Base-by-base conservation (phyloP, 2,888 invertebrate genomes). In the Omphaloscelis lunosa region DNA sequence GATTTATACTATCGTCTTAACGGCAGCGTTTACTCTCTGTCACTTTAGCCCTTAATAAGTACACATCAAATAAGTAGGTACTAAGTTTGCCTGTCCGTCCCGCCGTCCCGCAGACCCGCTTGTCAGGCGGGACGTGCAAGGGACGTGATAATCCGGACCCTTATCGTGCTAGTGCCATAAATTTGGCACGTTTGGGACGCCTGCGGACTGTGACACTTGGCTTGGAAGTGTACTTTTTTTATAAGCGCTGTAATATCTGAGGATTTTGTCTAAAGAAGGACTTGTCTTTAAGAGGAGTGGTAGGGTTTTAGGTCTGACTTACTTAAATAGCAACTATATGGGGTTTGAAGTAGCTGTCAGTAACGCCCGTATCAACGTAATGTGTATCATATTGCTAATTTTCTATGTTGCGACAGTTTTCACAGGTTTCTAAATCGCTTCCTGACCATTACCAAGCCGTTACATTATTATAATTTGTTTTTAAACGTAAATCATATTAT, bases 61-160 rank as follows among this genome's bases (percentile, higher is more conserved):
- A 88, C 85, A 81, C 77, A 83, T 87, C 83, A 88, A 81, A 85
- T 85, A 85, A 82, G 83, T 75, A 80, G 67, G 77, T 74, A 80
- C 80, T 86, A 83, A 70, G 78, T 79, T 77, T 77, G 79, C 51
- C 45, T 73, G 82, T 74, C 82, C 61, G 53, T 77, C 76, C 61
- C 70, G 27, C 79, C 62, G 59, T 70, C 77, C 79, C 79, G 61
- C 77, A 79, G 71, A 27, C 80, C 75, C 71, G 78, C 75, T 53
- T 69, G 79, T 86, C 83, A 83, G 70, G 68, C 69, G 56, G 73
- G 85, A 77, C 82, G 82, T 82, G 74, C 78, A 72, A 61, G 82
- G 83, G 85, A 81, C 83, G 84, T 88, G 90, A 92, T 92, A 90
- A 92, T 90, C 90, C 89, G 77, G 72, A 89, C 92, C 92, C 91